These are phyloP conservation scores for Nymphalis polychloros DNA, from an alignment of 2,888 invertebrate genomes.

Conservation along the genomic window DNA sequence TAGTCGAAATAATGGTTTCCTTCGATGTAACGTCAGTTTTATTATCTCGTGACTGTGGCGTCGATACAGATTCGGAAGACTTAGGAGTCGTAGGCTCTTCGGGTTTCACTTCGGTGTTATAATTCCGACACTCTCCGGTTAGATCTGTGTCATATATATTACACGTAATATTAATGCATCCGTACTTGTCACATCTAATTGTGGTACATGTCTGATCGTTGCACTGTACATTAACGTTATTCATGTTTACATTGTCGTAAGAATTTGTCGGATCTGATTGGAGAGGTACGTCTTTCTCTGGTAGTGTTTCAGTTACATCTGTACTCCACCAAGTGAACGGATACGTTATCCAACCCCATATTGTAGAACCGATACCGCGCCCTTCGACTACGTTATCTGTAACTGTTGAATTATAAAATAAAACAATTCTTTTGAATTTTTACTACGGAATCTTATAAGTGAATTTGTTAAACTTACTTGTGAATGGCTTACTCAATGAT, in stretches of 20 bases:
- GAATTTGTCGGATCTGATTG: conserved; percentile 46
- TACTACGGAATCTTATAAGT: conserved; percentile 8
- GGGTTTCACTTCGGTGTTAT: conserved; percentile 53
- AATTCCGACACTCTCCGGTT: conserved; percentile 69
- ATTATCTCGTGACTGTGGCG: conserved; percentile 15
- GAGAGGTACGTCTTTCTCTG: conserved; percentile 49
- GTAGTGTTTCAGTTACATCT: conserved; percentile 43
- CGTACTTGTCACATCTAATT: conserved; percentile 63
- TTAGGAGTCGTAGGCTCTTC: conserved; percentile 47
- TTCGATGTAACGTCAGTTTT: conserved; percentile 15
- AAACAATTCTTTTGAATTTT: conserved; percentile 20
- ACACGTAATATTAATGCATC: conserved; percentile 69
- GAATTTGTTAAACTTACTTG: conserved; percentile 58
- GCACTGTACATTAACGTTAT: conserved; percentile 72
- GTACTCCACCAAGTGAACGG: conserved; percentile 72
- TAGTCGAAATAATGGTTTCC: conserved; percentile 13
- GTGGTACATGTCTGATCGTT: conserved; percentile 77
- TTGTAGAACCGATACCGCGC: conserved; percentile 63
- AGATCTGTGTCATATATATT: conserved; percentile 75
- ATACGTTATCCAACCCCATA: conserved; percentile 76
- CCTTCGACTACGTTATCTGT: conserved; percentile 63
- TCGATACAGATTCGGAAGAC: conserved; percentile 38
- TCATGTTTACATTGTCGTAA: conserved; percentile 55
- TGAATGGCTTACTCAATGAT: conserved; percentile 60
- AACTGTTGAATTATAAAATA: conserved; percentile 48